phyloP scores from a whole-genome alignment of 2,797 vertebrate species.

The Dryobates pubescens region DNA sequence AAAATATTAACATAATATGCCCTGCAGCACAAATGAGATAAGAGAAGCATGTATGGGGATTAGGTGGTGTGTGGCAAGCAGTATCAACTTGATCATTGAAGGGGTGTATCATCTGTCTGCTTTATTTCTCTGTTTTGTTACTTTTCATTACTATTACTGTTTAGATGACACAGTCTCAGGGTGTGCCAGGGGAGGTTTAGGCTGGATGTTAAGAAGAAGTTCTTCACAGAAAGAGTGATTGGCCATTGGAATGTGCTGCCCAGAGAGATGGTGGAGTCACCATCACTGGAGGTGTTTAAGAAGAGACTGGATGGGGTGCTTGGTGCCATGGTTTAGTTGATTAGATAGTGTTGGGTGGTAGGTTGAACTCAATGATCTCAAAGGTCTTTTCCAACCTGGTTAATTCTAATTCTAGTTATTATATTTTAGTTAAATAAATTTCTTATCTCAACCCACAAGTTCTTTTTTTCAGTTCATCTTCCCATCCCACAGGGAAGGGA shows the following conservation, averaged over 20 bases:
- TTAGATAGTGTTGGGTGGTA: no score
- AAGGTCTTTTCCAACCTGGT: no score
- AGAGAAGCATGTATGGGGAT: background rate
- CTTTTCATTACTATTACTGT: background rate
- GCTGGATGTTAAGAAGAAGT: no score
- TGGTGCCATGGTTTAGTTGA: no score
- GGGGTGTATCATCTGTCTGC: background rate
- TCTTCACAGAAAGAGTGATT: no score
- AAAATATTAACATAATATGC: background rate
- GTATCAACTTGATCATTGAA: background rate
- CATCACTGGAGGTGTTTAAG: no score
- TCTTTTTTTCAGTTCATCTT: background rate
- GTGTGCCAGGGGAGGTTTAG: no score
- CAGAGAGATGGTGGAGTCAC: no score
- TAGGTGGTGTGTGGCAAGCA: background rate
- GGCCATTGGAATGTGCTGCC: no score
- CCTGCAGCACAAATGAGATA: background rate
- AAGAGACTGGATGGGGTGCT: no score
- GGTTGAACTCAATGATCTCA: no score
- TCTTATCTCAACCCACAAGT: background rate
- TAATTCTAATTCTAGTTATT: background rate
- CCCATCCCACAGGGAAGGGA: background rate
- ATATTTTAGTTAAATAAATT: background rate
- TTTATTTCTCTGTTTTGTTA: background rate
- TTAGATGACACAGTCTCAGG: no score